These are phyloP conservation scores for Leptodactylus fallax DNA, from an alignment of 2,797 vertebrate genomes.

Conservation along the genomic window DNA sequence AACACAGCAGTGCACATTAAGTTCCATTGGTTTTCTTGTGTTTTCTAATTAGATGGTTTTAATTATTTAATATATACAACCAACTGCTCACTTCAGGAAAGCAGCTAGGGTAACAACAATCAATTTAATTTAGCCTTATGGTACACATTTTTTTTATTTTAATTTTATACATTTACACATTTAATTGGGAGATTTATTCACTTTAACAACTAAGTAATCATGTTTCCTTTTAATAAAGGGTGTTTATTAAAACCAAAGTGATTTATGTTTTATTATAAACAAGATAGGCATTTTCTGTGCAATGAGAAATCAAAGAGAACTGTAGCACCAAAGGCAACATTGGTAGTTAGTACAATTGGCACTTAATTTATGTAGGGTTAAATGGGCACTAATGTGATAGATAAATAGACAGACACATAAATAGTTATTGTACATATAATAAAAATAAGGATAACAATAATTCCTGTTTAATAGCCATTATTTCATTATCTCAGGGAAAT, in stretches of 20 bases:
- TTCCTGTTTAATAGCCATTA: too few relatives aligned
- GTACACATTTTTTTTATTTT: conserved; percentile 28
- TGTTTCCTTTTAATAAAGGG: conserved; percentile 12
- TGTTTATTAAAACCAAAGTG: conserved; percentile 22
- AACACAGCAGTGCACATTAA: conserved; percentile 41
- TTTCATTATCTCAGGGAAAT: too few relatives aligned
- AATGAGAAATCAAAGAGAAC: not conserved
- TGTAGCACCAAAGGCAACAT: not conserved
- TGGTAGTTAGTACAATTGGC: not conserved
- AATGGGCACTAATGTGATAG: not conserved
- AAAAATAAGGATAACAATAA: too few relatives aligned
- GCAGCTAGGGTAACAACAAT: conserved; percentile 41
- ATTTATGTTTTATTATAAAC: conserved; percentile 12
- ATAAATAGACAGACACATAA: not conserved
- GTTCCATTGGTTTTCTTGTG: conserved; percentile 48
- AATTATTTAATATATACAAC: conserved; percentile 55
- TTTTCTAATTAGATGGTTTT: conserved; percentile 59
- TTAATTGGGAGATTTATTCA: conserved; percentile 37
- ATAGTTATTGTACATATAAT: too few relatives aligned
- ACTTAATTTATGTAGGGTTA: not conserved
- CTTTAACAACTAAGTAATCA: conserved; percentile 27
- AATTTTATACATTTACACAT: conserved; percentile 36
- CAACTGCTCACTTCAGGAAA: conserved; percentile 57
- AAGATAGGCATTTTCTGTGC: not conserved
- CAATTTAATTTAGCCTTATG: conserved; percentile 47